Base-by-base conservation (phyloP, 92 coral and sea anemone species). In the Porites evermanni region DNA sequence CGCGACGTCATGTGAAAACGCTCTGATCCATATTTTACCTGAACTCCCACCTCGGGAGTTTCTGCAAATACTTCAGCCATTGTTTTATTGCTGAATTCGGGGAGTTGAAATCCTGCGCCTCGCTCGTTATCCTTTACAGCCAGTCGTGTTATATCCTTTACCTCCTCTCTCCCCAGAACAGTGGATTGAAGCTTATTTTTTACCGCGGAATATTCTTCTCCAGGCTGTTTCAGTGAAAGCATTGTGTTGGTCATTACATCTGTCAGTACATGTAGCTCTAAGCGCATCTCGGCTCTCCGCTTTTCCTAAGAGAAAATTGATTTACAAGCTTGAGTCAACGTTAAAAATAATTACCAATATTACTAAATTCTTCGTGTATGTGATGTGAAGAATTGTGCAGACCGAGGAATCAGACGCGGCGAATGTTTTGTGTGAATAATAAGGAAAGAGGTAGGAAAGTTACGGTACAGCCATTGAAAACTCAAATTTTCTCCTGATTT, bases 211-310 rank as follows among this genome's bases (percentile, higher is more conserved):
- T 79, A 64, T 50, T 79, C 73, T 20, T 79, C 83, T 7, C 83
- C 83, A 19, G 83, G 83, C 61, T 64, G 83, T 38, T 47, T 79
- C 18, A 79, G 44, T n/a, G 83, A 65, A 17, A 79, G 38, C 47
- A 79, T 14, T n/a, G 51, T 44, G 64, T 79, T 47, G 29, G 83
- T 20, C 18, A 79, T 23, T 4, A 79, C 19, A 12, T 79, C 73
- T 64, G 83, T 79, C 6, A 79, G 67, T 29, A 2, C 32, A 29
- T 29, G 32, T 29, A 29, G 2, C 32, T 29, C 32, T 29, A 29
- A 29, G 32, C 32, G 32, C 32, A 29, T 29, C 32, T 29, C 32
- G 32, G 18, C 53, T 12, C 10, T 74, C 8, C 18, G 4, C 32
- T 63, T 3, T 12, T 24, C 64, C 78, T 74, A 1, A 1, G 21